These are phyloP conservation scores for Minunthozetes semirufus DNA, from an alignment of 2,888 invertebrate genomes.

Conservation along the genomic window DNA sequence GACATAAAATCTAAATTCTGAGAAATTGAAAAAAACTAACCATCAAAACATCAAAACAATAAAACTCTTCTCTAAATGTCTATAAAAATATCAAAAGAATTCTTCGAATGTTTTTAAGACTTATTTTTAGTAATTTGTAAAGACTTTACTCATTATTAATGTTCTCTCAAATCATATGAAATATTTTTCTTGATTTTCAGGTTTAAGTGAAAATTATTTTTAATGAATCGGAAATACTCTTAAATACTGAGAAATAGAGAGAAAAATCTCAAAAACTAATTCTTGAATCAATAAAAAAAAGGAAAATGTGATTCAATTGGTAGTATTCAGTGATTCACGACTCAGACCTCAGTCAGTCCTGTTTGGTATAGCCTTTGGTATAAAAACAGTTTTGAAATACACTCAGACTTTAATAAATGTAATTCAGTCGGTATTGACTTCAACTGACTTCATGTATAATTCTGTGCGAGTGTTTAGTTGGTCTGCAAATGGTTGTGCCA, in stretches of 20 bases:
- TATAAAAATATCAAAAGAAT: neutral
- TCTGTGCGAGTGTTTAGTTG: neutral
- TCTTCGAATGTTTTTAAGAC: neutral
- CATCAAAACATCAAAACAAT: conserved; percentile 6
- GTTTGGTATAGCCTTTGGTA: neutral
- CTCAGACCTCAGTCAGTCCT: too few species aligned
- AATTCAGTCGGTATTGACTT: neutral
- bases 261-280: too few species aligned
- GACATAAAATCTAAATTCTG: conserved; percentile 17
- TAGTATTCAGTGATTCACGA: too few species aligned
- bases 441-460: neutral
- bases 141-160: neutral
- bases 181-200: too few species aligned
- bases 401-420: conserved; percentile 16
- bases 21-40: neutral
- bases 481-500: neutral
- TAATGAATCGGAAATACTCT: too few species aligned
- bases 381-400: neutral
- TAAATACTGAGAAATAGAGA: too few species aligned
- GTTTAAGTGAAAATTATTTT: too few species aligned
- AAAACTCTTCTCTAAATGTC: neutral
- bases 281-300: too few species aligned
- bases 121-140: neutral
- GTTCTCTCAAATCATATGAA: neutral
- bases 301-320: too few species aligned